Evolutionary conservation across 2,797 vertebrate genomes (phyloP).

Genomic region (Oreonectes daqikongensis): DNA sequence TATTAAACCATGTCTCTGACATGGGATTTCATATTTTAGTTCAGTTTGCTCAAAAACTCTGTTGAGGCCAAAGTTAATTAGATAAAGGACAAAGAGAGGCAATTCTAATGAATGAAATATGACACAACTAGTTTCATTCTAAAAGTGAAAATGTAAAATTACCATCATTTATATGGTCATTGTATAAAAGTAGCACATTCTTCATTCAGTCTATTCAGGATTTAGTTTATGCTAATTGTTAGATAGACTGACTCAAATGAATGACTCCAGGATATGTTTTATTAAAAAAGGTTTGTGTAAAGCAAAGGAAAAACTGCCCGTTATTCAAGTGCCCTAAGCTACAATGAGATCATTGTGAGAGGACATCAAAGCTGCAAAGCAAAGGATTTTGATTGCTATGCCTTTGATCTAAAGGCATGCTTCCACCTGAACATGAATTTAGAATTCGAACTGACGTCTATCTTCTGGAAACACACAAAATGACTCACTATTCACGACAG

Average conservation of each 20-base stretch:
- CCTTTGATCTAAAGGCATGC: slow-evolving; percentile 79
- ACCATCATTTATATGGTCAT: slow-evolving; percentile 1
- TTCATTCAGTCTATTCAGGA: not conserved
- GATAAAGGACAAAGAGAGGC: not conserved
- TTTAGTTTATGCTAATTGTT: not conserved
- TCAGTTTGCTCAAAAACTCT: slow-evolving; percentile 5
- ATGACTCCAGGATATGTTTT: slow-evolving; percentile 30
- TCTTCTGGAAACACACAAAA: slow-evolving; percentile 67
- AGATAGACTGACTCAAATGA: slow-evolving; percentile 8
- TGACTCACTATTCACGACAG: slow-evolving; percentile 46
- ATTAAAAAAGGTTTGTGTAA: slow-evolving; percentile 30
- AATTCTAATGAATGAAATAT: not conserved
- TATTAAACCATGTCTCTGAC: not conserved
- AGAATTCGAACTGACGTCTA: slow-evolving; percentile 70
- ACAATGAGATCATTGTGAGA: slow-evolving; percentile 37
- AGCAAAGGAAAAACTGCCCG: slow-evolving; percentile 29
- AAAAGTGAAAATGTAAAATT: not conserved
- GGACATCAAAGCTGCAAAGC: slow-evolving; percentile 78
- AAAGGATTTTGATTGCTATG: slow-evolving; percentile 72
- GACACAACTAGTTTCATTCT: not conserved
- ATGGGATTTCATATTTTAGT: not conserved
- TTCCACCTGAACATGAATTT: slow-evolving; percentile 69
- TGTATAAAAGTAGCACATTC: not conserved
- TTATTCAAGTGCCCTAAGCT: slow-evolving; percentile 45
- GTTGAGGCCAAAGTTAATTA: slow-evolving; percentile 24